Base-by-base conservation (phyloP, 2,888 invertebrate species). In the Byasa hedistus region DNA sequence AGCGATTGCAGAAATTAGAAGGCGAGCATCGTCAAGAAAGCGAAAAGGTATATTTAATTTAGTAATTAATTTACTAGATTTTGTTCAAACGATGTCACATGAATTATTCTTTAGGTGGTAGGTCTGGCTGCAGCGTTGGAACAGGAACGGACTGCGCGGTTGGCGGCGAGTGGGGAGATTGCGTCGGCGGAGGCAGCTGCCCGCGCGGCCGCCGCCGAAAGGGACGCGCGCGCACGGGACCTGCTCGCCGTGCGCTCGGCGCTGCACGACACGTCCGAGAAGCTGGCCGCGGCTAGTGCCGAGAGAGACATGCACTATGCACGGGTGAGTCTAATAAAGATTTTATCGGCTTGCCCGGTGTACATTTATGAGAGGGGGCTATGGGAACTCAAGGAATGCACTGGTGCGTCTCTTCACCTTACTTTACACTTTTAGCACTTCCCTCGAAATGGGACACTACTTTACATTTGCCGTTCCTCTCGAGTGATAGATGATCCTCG, bases 1-100 rank as follows among this genome's bases (percentile, higher is more conserved):
- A 98, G 81, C 94, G 97, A 67, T 87, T 98, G 70, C 96, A 97
- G 80, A 97, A 97, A 80, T 88, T 98, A 12, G 98, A 98, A 86
- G 96, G 96, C n/a, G 98, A 98, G 86, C 95, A 97, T 79, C 93
- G 96, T 7, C 97, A 97, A 82, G 97, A 98, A 88, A 92, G 94
- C 23, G 97, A 98, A 79, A 96, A 96, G 94, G 95, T 94, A 74
- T 57, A 22, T 12, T 3, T 39, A 22, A 2, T 22, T n/a, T n/a
- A 15, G 39, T 12, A 2, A 39, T 15, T 12, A 39, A 39, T 15
- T 3, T 2, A 39, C 39, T 39, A 39, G 12, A 39, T 39, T 12
- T 17, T 39, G 15, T 15, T 1, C 12, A 39, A 39, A 15, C 39
- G 15, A 15, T 15, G 39, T 39, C 15, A 39, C 3, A 39, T 39